Conservation (phyloP, 2,113 vertebrate genomes). For the Melierax canorus region DNA sequence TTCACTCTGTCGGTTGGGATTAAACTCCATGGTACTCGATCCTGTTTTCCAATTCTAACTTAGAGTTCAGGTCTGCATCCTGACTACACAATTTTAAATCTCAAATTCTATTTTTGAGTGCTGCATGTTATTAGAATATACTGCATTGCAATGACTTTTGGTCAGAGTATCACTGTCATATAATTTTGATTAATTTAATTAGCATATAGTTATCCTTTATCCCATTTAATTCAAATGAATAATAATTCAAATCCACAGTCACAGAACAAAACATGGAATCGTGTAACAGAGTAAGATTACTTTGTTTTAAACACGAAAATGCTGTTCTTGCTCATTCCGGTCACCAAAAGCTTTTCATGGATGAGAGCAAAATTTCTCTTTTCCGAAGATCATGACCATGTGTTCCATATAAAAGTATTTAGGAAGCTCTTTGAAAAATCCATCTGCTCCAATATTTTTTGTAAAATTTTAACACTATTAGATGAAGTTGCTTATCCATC, state of each 20-base stretch:
- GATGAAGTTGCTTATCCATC: neutral
- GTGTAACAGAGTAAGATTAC: neutral
- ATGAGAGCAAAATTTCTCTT: neutral
- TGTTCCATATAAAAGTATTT: neutral
- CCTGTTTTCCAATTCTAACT: neutral
- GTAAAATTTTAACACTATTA: neutral
- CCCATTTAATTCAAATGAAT: neutral
- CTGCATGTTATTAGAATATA: neutral
- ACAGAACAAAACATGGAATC: neutral
- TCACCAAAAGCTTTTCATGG: neutral
- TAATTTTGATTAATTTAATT: neutral
- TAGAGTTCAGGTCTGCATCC: neutral
- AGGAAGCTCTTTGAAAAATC: neutral
- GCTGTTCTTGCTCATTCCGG: neutral
- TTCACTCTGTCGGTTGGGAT: neutral
- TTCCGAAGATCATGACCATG: neutral
- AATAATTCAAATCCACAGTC: neutral
- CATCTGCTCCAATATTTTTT: neutral
- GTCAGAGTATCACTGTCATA: neutral
- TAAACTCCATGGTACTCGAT: neutral
- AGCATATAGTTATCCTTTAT: neutral
- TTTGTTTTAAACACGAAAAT: neutral
- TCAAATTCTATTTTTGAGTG: neutral
- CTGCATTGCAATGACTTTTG: neutral
- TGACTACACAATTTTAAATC: neutral